Evolutionary conservation across 1,140 invertebrate species (phyloP).

Genomic region (Zaprionus nigranus): DNA sequence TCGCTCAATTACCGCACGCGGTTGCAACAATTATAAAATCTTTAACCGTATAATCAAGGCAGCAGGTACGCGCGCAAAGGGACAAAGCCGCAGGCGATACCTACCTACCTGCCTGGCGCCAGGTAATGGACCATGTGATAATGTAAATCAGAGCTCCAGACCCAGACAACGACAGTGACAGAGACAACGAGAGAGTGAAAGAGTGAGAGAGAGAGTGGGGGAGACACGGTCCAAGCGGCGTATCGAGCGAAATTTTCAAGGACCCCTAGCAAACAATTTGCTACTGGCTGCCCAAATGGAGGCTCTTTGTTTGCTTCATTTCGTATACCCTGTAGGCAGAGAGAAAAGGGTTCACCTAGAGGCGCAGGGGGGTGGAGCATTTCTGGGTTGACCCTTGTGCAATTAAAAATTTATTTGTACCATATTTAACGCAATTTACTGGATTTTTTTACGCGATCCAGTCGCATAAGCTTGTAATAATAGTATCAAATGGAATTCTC

Average conservation of each 20-base stretch:
- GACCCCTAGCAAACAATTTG: background rate
- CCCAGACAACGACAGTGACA: conserved; percentile 21
- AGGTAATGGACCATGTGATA: conserved; percentile 44
- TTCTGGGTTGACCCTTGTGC: background rate
- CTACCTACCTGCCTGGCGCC: conserved; percentile 10
- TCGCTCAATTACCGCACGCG: conserved; percentile 41
- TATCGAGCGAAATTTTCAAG: conserved; percentile 10
- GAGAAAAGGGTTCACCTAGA: background rate
- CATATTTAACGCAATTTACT: background rate
- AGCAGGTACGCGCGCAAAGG: conserved; percentile 3
- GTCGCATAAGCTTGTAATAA: background rate
- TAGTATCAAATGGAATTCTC: background rate
- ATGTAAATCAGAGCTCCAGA: conserved; percentile 40
- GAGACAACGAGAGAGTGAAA: background rate
- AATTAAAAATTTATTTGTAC: background rate
- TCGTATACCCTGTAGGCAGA: conserved; percentile 20
- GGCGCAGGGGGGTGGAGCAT: background rate
- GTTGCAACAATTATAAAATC: conserved; percentile 44
- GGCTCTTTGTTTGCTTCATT: conserved; percentile 1
- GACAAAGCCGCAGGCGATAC: conserved; percentile 25
- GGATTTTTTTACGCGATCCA: no score
- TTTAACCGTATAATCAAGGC: conserved; percentile 33
- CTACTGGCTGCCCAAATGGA: background rate
- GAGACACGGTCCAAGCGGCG: background rate
- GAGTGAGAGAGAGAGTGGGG: background rate